Evolutionary conservation across 2,797 vertebrate genomes (phyloP).

Genomic region (Gila robusta): DNA sequence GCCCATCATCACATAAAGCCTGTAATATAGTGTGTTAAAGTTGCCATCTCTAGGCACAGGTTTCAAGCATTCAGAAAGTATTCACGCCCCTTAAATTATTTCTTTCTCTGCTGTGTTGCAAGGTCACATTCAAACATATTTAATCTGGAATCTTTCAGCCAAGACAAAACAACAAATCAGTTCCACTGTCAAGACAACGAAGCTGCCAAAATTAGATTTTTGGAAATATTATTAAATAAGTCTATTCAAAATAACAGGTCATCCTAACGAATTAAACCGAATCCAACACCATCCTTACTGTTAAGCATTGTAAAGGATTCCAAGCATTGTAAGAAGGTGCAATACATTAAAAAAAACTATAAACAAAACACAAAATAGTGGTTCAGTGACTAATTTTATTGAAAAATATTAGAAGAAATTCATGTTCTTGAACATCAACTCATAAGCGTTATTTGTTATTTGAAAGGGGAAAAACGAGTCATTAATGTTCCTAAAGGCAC

Average conservation of each 20-base stretch:
- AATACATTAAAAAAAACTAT: neutral
- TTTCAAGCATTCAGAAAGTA: neutral
- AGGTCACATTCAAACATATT: neutral
- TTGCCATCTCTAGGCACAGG: neutral
- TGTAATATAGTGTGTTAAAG: neutral
- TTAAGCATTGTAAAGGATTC: neutral
- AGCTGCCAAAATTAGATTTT: neutral
- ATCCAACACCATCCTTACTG: neutral
- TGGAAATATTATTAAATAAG: fast-evolving
- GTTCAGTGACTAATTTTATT: neutral
- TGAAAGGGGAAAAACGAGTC: neutral
- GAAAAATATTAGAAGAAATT: neutral
- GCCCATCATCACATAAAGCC: neutral
- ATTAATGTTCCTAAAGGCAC: neutral
- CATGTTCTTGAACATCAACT: neutral
- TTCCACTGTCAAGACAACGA: neutral
- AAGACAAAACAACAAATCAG: neutral
- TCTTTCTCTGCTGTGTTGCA: neutral
- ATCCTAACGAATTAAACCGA: neutral
- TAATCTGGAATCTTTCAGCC: neutral
- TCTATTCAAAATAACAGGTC: neutral
- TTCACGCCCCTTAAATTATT: neutral
- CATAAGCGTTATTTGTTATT: neutral
- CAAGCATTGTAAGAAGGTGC: neutral
- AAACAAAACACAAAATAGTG: neutral